Percentiles rank a stretch among this genome's conserved stretches.
phyloP scores from a whole-genome alignment of 2,113 vertebrate genomes.

The Illadopsis cleaveri region DNA sequence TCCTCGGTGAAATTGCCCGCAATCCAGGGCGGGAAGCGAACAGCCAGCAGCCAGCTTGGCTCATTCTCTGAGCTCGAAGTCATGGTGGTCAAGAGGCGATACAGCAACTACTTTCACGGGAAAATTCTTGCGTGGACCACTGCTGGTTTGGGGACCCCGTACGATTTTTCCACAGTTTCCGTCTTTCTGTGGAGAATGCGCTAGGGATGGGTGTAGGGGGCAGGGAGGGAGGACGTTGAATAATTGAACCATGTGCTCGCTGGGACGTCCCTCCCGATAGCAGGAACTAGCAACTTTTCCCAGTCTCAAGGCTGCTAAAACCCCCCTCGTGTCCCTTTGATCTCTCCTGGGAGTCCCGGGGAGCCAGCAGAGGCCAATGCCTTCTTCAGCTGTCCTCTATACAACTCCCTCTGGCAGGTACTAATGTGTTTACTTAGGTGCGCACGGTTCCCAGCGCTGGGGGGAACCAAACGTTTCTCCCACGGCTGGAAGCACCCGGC shows the following conservation, averaged over 20 bases:
- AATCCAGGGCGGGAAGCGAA: too few species aligned
- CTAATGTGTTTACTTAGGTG: slow-evolving; percentile 94
- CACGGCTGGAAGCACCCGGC: slow-evolving; percentile 25
- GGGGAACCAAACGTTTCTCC: slow-evolving; percentile 82
- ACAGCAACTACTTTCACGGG: not conserved
- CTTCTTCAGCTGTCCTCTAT: slow-evolving; percentile 91
- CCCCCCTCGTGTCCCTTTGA: slow-evolving; percentile 78
- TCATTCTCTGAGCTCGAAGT: not conserved
- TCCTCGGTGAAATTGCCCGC: not conserved
- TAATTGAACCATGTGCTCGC: slow-evolving; percentile 71
- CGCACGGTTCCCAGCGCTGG: slow-evolving; percentile 74
- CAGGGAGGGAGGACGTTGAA: not conserved
- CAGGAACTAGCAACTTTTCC: slow-evolving; percentile 74
- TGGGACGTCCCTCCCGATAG: slow-evolving; percentile 46
- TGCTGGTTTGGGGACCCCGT: not conserved
- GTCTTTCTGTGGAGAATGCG: not conserved
- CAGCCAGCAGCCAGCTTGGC: not conserved
- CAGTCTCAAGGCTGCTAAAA: slow-evolving; percentile 75
- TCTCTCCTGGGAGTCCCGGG: slow-evolving; percentile 78
- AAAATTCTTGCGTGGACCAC: not conserved
- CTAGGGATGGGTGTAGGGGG: not conserved
- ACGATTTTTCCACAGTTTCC: not conserved
- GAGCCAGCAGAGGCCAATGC: slow-evolving; percentile 81
- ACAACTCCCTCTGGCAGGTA: slow-evolving; percentile 80
- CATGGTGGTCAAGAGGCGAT: not conserved